Base-by-base conservation (phyloP, 2,888 invertebrate species). In the Acleris holmiana region DNA sequence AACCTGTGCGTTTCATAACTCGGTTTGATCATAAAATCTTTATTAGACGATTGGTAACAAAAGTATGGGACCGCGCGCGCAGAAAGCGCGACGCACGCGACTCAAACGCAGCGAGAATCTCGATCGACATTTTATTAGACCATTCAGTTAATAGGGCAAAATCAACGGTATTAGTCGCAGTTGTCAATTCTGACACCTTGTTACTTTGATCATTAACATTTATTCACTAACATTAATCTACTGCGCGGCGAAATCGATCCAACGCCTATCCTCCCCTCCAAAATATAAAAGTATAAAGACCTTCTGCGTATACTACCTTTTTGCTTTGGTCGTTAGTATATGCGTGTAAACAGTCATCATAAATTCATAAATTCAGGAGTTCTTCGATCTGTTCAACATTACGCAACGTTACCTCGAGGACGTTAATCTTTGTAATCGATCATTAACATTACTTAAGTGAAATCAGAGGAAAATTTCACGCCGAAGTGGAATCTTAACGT, bases 31-130 rank as follows among this genome's bases (percentile, higher is more conserved):
- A 67, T 73, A 71, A 75, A 75, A 71, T 72, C 66, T 71, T 59
- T 46, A 53, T 51, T 59, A 68, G 70, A 63, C 63, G 71, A 74
- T 69, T 65, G 67, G 65, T 65, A 62, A 65, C 60, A 67, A 67
- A 67, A 68, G 61, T 68, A 67, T 68, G 69, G 69, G 51, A 69
- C 67, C 56, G 68, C 64, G 69, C 35, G 78, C 67, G 74, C 77
- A 86, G 88, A 88, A 88, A 88, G 88, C 86, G 86, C 71, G 68
- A 81, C 86, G 69, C 82, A 83, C 80, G 83, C 83, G 70, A 77
- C 57, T 41, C 58, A 6, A 19, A 54, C 54, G 54, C 60, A 18
- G 8, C 47, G 62, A 70, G 69, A 72, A 71, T 55, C 71, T 67
- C 64, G 65, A 69, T 68, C 69, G 62, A 61, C 68, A 62, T 66